Base-by-base conservation (phyloP, 2,888 invertebrate species). In the Anorthoa munda region DNA sequence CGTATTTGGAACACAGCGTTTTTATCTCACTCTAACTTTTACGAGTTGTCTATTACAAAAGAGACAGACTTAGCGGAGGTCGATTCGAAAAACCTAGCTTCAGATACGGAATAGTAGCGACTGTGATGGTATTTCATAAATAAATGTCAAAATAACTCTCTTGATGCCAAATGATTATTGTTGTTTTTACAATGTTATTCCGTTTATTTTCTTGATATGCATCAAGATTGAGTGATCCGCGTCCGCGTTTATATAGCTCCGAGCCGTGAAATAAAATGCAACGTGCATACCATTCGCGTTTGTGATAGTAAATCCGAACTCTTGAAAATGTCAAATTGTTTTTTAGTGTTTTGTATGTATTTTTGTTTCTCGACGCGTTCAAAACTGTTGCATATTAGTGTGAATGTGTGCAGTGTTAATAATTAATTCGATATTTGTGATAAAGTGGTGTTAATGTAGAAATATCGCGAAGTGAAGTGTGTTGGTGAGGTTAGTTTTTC, bases 401-500 rank as follows among this genome's bases (percentile, higher is more conserved):
- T 77, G 56, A 64, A 73, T 59, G 39, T 74, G 84, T 87, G 82
- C 55, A 68, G 83, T 87, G 80, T 77, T 79, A 15, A 55, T 85
- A 70, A 67, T 71, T 55, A 45, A 50, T 66, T 59, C 26, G 45
- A 21, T 70, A 64, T 56, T 71, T 45, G 71, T 74, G 80, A 72
- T 51, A 67, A 77, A 76, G 51, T 72, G 59, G 85, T 84, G 83
- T 75, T 85, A 46, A 79, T 87, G 79, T 84, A 84, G 77, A 83
- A 88, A 86, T 89, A 86, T 70, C 75, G 69, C 83, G 88, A 87
- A 90, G 91, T 88, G 90, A 90, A 92, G 89, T 90, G 90, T 89
- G 89, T 88, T 88, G 75, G 85, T 86, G 92, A 95, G 96, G 95
- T 96, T 95, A 95, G 94, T 94, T 95, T 94, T 90, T 86, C 92